Percentiles rank a stretch among this genome's conserved stretches.
phyloP scores from a whole-genome alignment of 2,113 vertebrate genomes.

The Sinocyclocheilus anshuiensis region DNA sequence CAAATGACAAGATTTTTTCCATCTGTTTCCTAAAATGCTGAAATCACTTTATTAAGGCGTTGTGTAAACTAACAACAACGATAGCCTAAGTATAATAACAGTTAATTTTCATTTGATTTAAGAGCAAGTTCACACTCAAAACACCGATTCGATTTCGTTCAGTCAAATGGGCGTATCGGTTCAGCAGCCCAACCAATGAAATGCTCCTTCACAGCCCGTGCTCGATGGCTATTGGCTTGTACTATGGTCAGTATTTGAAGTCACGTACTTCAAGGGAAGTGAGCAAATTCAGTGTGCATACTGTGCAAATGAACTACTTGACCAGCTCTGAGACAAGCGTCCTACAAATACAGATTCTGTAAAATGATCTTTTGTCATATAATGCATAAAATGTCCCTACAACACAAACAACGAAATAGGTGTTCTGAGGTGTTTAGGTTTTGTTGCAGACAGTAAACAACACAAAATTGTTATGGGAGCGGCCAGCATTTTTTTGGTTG shows the following conservation, averaged over 20 bases:
- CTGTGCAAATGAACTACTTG: background rate
- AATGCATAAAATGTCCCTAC: background rate
- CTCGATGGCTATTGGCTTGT: background rate
- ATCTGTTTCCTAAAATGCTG: background rate
- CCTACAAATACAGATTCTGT: background rate
- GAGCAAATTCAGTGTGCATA: background rate
- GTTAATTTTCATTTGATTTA: background rate
- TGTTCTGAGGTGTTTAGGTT: too few relatives aligned
- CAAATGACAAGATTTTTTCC: background rate
- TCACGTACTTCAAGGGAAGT: background rate
- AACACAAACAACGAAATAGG: background rate
- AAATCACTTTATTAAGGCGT: background rate
- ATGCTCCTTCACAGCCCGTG: background rate
- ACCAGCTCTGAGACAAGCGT: background rate
- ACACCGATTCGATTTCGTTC: background rate
- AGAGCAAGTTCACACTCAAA: background rate
- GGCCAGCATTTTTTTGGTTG: too few relatives aligned
- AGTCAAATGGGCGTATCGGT: background rate
- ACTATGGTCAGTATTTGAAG: background rate
- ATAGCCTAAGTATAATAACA: too few relatives aligned
- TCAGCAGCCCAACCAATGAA: background rate
- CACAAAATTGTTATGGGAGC: too few relatives aligned
- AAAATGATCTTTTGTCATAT: background rate
- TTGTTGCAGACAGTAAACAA: too few relatives aligned
- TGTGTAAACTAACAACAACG: background rate